Base-by-base conservation (phyloP, 1,140 invertebrate genomes). In the Armadillidium nasatum region DNA sequence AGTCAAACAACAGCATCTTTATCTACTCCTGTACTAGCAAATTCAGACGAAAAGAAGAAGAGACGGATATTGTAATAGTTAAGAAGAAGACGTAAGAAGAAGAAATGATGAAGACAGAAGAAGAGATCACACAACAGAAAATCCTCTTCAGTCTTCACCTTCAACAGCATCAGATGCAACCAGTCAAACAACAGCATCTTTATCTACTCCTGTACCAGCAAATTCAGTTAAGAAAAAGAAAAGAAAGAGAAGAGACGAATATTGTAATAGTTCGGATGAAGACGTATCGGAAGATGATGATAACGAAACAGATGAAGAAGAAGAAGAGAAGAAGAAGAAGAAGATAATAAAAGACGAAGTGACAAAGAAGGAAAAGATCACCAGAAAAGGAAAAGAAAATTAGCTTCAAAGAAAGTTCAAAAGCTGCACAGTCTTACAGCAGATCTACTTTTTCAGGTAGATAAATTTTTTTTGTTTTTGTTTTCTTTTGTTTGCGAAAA, bases 341-440 rank as follows among this genome's bases (percentile, higher is more conserved):
- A 23, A 73, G 21, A 45, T 23, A 7, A 43, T 19, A 11, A 77
- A 72, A 69, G 72, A 73, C 76, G 72, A n/a, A 45, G 44, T n/a
- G 3, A 77, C 45, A 68, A 73, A 73, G 60, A 77, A 74, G 76
- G 60, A 75, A 67, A 73, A 73, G 43, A 69, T 11, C 33, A 19
- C 7, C 33, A 21, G 15, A 50, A 73, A 46, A 73, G 72, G n/a
- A 72, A 66, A 10, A 74, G n/a, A 33, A 15, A 74, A 23, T 60
- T 43, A 33, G 15, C 73, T 4, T 21, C 44, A 22, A 54, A 75
- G 22, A 75, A 43, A 50, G 72, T 69, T 6, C 44, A 43, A 15
- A 69, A 71, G 13, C 60, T 66, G 22, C 60, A 74, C 44, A 74
- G 66, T 46, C 67, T 69, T n/a, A 78, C 68, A n/a, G 66, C 33